A percentile compares a stretch with the other conserved stretches of the same genome.
Conservation (phyloP, 2,113 vertebrate genomes). For the Lutjanus erythropterus region DNA sequence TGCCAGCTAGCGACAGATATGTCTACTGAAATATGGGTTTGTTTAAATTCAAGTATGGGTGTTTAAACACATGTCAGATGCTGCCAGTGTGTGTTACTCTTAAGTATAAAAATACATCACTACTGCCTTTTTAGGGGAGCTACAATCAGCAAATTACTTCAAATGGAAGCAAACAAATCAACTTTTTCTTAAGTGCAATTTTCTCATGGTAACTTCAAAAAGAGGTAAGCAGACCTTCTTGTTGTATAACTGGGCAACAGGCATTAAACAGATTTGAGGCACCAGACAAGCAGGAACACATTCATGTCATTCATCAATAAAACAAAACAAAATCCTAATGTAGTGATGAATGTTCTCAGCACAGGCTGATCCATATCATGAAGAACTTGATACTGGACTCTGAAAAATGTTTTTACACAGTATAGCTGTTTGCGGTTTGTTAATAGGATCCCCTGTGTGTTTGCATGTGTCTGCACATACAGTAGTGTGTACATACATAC, state of each 20-base stretch:
- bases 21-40: no score
- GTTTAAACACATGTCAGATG: not conserved
- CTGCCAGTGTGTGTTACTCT: not conserved
- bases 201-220: not conserved
- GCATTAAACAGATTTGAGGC: not conserved
- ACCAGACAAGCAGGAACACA: not conserved
- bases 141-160: not conserved
- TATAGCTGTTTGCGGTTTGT: no score
- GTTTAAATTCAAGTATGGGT: no score
- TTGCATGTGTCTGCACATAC: constrained; percentile 1
- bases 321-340: not conserved
- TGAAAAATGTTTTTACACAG: not conserved
- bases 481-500: not conserved
- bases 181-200: not conserved
- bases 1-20: no score
- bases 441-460: not conserved
- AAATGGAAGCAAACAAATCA: not conserved
- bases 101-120: not conserved
- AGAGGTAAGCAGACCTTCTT: not conserved
- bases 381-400: not conserved
- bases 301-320: not conserved
- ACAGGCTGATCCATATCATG: not conserved
- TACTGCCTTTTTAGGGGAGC: not conserved
- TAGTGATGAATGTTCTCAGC: not conserved
- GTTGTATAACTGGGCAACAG: not conserved